Evolutionary conservation across 2,113 vertebrate species (phyloP).

Genomic region (Noturus placidus): DNA sequence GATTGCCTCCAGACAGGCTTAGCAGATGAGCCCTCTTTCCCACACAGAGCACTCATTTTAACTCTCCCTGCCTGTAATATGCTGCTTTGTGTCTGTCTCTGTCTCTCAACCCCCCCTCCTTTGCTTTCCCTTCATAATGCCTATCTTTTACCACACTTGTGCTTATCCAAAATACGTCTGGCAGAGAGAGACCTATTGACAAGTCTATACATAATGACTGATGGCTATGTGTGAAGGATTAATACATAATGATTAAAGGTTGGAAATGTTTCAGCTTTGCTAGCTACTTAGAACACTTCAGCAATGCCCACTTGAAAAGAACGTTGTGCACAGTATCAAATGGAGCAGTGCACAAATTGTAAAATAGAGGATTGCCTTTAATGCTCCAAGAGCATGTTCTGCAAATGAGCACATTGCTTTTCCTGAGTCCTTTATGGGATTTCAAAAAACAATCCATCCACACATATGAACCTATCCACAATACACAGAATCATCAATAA

Average conservation of each 20-base stretch:
- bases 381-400: constrained; percentile 25
- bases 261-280: constrained; percentile 58
- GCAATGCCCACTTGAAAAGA: constrained; percentile 55
- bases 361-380: constrained; percentile 48
- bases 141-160: constrained; percentile 70
- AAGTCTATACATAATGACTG: constrained; percentile 72
- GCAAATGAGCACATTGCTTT: constrained; percentile 23
- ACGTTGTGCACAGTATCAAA: constrained; percentile 57
- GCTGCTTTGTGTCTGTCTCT: constrained; percentile 5
- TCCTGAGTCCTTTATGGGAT: background rate
- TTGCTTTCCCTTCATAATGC: constrained; percentile 69
- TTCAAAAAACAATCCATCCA: background rate
- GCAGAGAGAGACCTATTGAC: constrained; percentile 74
- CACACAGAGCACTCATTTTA: constrained; percentile 64
- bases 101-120: constrained; percentile 43
- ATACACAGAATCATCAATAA: background rate
- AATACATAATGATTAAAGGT: constrained; percentile 70
- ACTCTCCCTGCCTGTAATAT: constrained; percentile 35
- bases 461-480: background rate
- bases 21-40: constrained; percentile 73
- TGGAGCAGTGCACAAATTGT: constrained; percentile 52
- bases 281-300: constrained; percentile 58
- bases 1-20: constrained; percentile 79
- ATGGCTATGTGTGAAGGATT: constrained; percentile 77
- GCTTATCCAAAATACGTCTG: constrained; percentile 74